phyloP scores from a whole-genome alignment of 1,140 invertebrate genomes.

The Bombyx mandarina region DNA sequence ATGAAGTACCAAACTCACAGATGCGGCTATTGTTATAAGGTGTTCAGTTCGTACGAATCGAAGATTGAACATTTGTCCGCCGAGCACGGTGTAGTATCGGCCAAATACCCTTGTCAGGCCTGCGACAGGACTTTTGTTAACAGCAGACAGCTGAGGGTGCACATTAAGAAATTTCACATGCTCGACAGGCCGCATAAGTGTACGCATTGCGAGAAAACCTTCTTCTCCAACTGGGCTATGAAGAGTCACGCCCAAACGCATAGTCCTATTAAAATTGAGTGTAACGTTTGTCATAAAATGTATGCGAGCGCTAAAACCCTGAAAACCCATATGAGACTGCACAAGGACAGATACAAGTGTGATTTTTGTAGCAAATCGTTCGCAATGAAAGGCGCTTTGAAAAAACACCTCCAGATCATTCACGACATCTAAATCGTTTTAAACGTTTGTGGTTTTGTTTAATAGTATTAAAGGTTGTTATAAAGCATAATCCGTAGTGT shows the following conservation, averaged over 20 bases:
- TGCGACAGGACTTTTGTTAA: constrained; percentile 41
- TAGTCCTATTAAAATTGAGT: constrained; percentile 2
- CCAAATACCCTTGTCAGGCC: constrained; percentile 34
- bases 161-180: constrained; percentile 43
- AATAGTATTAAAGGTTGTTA: no score
- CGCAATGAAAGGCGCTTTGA: constrained; percentile 3
- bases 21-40: constrained; percentile 38
- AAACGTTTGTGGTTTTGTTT: no score
- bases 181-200: constrained; percentile 29
- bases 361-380: constrained; percentile 6
- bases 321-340: constrained; percentile 8
- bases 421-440: not conserved
- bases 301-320: constrained; percentile 2
- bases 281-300: constrained; percentile 7
- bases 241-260: constrained; percentile 5
- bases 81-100: constrained; percentile 28
- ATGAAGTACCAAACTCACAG: constrained; percentile 28
- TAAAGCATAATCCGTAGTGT: no score
- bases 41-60: constrained; percentile 30
- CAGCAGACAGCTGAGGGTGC: constrained; percentile 29
- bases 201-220: constrained; percentile 10
- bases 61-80: constrained; percentile 37
- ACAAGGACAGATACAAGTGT: constrained; percentile 8
- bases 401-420: constrained; percentile 2
- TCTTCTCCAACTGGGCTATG: constrained; percentile 1